Evolutionary conservation across 2,797 vertebrate genomes (phyloP).

Genomic region (Crypturellus tataupa): DNA sequence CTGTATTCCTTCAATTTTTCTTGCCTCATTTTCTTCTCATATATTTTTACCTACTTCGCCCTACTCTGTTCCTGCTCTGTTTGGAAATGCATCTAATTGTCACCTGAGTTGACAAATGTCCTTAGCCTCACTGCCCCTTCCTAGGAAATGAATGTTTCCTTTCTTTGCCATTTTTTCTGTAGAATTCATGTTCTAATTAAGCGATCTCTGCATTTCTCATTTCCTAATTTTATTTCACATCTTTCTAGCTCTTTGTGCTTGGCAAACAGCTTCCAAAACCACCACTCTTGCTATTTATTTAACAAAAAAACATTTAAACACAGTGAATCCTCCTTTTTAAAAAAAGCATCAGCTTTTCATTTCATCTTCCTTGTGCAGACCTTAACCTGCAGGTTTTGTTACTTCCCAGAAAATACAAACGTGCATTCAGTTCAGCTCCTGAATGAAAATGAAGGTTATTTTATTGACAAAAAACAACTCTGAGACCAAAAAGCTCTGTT

Average conservation of each 20-base stretch:
- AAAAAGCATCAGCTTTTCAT: background rate
- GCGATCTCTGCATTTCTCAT: constrained; percentile 51
- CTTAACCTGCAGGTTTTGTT: background rate
- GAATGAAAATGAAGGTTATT: constrained; percentile 5
- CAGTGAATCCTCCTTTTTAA: background rate
- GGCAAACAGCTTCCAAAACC: constrained; percentile 9
- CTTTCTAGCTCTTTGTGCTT: background rate
- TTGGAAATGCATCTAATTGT: constrained; percentile 63
- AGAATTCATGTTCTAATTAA: constrained; percentile 73
- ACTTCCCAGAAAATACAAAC: background rate
- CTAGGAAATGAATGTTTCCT: constrained; percentile 3
- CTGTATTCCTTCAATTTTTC: constrained; percentile 2
- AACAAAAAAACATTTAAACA: background rate
- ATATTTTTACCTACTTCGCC: constrained; percentile 39
- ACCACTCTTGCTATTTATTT: background rate
- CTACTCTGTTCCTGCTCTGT: constrained; percentile 40
- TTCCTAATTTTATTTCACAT: constrained; percentile 30
- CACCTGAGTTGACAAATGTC: constrained; percentile 53
- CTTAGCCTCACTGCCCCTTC: background rate
- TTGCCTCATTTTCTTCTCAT: constrained; percentile 53
- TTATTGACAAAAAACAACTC: constrained; percentile 23
- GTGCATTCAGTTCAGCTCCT: background rate
- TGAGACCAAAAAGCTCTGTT: background rate
- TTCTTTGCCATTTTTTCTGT: constrained; percentile 25
- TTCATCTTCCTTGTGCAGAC: background rate